These are phyloP conservation scores for Hypomecis punctinalis DNA, from an alignment of 2,888 invertebrate genomes.

Conservation along the genomic window DNA sequence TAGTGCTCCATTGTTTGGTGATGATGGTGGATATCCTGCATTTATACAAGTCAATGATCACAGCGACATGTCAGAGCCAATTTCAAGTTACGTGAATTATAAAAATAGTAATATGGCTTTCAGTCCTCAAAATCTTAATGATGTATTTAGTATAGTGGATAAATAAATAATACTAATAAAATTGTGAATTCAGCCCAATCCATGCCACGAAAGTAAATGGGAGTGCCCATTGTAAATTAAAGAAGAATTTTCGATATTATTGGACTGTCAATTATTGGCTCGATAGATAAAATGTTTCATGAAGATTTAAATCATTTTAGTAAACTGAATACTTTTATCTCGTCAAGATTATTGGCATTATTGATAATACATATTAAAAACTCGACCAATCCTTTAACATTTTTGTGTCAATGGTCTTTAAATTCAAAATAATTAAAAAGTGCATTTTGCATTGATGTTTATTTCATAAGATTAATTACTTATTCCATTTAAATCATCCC, in stretches of 20 bases:
- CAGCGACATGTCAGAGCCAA: slow-evolving; percentile 56
- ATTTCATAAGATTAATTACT: not conserved
- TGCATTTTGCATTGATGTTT: not conserved
- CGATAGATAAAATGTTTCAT: not conserved
- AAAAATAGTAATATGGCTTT: slow-evolving; percentile 79
- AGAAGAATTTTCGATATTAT: too few relatives aligned
- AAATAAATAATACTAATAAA: slow-evolving; percentile 44
- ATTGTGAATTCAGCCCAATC: too few relatives aligned
- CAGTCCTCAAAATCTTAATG: slow-evolving; percentile 79
- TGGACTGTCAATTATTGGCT: not conserved
- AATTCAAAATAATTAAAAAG: too few relatives aligned
- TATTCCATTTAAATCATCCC: not conserved
- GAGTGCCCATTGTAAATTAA: too few relatives aligned
- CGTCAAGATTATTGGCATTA: too few relatives aligned
- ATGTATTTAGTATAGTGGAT: slow-evolving; percentile 76
- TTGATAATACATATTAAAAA: too few relatives aligned
- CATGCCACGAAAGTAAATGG: too few relatives aligned
- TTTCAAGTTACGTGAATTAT: slow-evolving; percentile 75
- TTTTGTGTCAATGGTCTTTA: too few relatives aligned
- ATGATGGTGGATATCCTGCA: slow-evolving; percentile 53
- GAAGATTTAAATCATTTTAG: too few relatives aligned
- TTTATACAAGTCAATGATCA: slow-evolving; percentile 51
- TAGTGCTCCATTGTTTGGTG: slow-evolving; percentile 52
- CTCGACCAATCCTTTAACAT: too few relatives aligned
- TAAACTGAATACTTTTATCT: not conserved